These are phyloP conservation scores for Sylvia atricapilla DNA, from an alignment of 2,113 vertebrate genomes.

Conservation along the genomic window DNA sequence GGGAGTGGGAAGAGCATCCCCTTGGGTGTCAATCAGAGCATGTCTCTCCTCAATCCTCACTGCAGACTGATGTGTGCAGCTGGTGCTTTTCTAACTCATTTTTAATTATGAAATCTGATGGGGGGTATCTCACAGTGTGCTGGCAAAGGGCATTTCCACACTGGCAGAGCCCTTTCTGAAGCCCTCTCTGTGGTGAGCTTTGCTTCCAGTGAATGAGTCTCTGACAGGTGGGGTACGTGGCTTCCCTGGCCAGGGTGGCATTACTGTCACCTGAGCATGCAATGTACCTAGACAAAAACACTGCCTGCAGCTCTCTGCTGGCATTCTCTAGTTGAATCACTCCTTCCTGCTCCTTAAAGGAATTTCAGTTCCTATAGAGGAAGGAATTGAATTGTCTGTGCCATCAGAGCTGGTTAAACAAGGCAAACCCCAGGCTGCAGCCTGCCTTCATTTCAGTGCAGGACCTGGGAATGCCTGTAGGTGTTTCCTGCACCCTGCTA, in stretches of 20 bases:
- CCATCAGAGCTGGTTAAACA: neutral
- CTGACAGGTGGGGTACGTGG: neutral
- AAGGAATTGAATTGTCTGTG: neutral
- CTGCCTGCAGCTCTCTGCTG: neutral
- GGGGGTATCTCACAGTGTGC: neutral
- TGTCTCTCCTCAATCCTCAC: neutral
- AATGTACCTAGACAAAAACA: neutral
- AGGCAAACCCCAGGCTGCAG: neutral
- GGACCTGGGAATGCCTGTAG: neutral
- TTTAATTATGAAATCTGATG: neutral
- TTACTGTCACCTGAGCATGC: neutral
- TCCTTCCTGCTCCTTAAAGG: neutral
- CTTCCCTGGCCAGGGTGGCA: neutral
- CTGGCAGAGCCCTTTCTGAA: neutral
- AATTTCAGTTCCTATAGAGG: neutral
- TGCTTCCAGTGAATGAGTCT: neutral
- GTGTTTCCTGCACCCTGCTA: neutral
- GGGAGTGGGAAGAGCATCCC: neutral
- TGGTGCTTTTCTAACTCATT: neutral
- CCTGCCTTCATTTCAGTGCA: neutral
- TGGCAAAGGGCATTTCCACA: neutral
- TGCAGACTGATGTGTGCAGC: neutral
- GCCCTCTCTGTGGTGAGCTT: neutral
- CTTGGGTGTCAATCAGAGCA: neutral
- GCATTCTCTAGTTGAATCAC: neutral